Evolutionary conservation across 2,888 invertebrate species (phyloP).

Genomic region (Tiliacea citrago): DNA sequence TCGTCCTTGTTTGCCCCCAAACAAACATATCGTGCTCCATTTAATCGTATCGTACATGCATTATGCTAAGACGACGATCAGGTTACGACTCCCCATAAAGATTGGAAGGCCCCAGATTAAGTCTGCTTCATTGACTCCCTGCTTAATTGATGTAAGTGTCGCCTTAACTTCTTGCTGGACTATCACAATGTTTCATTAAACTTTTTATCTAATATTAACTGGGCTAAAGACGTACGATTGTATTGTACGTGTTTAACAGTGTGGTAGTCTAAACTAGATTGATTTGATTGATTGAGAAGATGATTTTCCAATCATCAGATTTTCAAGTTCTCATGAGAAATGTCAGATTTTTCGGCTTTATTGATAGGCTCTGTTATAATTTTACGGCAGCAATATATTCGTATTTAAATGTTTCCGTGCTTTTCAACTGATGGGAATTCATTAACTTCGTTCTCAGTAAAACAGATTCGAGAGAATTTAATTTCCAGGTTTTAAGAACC

Average conservation of each 20-base stretch:
- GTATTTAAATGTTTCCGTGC: neutral
- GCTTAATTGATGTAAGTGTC: constrained; percentile 55
- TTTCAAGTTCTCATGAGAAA: neutral
- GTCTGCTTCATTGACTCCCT: constrained; percentile 43
- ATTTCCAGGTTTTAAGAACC: constrained; percentile 41
- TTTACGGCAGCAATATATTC: neutral
- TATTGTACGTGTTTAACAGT: neutral
- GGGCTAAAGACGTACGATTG: neutral
- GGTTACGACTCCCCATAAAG: constrained; percentile 39
- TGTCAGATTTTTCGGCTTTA: neutral
- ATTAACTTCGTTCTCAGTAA: constrained; percentile 21
- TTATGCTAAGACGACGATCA: constrained; percentile 42
- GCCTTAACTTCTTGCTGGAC: constrained; percentile 10
- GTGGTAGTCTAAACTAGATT: neutral
- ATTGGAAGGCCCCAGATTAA: constrained; percentile 42
- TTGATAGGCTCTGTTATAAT: neutral
- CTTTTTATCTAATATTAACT: constrained; percentile 19
- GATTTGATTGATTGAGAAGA: neutral
- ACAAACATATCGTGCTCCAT: constrained; percentile 47
- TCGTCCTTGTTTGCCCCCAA: constrained; percentile 26
- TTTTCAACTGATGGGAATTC: constrained; percentile 26
- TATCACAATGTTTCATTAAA: neutral
- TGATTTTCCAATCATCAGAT: neutral
- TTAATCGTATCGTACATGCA: constrained; percentile 49
- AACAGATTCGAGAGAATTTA: constrained; percentile 48